phyloP scores from a whole-genome alignment of 2,113 vertebrate genomes.

The Brevimyrus niger region DNA sequence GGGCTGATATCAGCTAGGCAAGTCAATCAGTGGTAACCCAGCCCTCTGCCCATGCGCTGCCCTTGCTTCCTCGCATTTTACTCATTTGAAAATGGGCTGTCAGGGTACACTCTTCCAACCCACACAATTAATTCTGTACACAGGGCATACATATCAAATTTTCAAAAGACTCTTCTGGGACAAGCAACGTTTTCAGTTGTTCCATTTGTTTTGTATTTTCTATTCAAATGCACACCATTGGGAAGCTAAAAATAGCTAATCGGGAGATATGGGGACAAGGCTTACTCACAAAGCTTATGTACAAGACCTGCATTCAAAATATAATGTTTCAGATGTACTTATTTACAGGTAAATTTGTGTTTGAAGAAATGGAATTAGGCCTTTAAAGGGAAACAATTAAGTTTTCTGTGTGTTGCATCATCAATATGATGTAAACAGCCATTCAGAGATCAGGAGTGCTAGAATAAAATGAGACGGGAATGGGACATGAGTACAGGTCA shows the following conservation, averaged over 20 bases:
- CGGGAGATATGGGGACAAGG: neutral
- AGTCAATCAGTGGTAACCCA: neutral
- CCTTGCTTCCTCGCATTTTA: neutral
- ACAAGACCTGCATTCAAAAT: neutral
- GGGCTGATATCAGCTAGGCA: neutral
- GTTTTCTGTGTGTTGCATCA: conserved; percentile 3
- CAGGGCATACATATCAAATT: neutral
- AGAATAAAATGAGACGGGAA: neutral
- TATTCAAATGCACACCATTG: neutral
- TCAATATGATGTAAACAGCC: neutral
- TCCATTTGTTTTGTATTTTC: neutral
- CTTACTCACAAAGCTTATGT: neutral
- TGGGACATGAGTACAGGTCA: neutral
- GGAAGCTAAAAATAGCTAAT: neutral
- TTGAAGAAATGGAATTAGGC: neutral
- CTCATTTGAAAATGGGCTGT: neutral
- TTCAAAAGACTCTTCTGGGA: neutral
- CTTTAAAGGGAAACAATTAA: neutral
- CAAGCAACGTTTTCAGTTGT: neutral
- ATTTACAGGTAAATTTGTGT: neutral
- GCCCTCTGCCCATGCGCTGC: neutral
- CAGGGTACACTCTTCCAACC: neutral
- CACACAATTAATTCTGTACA: neutral
- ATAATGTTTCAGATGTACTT: neutral
- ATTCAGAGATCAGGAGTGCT: neutral